Evolutionary conservation across 23 tunicate genomes (phyloP).

Genomic region (Trididemnum clinides): DNA sequence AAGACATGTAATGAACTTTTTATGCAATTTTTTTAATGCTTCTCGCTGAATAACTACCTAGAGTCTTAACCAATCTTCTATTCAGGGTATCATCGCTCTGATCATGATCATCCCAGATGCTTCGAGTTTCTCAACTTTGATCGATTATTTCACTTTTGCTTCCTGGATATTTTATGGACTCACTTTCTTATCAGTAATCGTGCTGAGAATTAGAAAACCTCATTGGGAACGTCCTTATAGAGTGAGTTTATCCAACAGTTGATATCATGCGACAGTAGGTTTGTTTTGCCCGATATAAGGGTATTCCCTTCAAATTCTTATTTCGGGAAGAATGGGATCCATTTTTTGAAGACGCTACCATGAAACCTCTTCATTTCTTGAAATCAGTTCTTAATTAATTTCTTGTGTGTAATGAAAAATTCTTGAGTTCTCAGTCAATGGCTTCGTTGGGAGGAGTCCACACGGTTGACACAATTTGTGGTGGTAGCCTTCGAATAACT

Average conservation of each 20-base stretch:
- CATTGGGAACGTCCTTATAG: slow-evolving; percentile 73
- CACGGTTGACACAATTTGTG: too few species aligned
- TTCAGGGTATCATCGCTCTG: slow-evolving; percentile 73
- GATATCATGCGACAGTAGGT: too few species aligned
- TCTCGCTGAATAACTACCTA: neutral
- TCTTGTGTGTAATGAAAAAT: too few species aligned
- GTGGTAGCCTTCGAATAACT: too few species aligned
- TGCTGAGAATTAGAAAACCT: slow-evolving; percentile 65
- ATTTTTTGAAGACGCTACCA: too few species aligned
- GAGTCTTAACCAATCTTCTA: neutral
- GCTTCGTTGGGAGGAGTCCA: too few species aligned
- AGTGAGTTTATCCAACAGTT: slow-evolving; percentile 46
- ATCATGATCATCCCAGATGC: slow-evolving; percentile 86
- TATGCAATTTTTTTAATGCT: neutral
- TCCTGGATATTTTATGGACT: slow-evolving; percentile 91
- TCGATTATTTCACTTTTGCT: slow-evolving; percentile 93
- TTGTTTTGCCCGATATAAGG: too few species aligned
- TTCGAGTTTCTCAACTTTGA: slow-evolving; percentile 68
- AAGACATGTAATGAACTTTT: neutral
- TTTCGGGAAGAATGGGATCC: too few species aligned
- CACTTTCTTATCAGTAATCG: slow-evolving; percentile 81
- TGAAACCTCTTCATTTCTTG: too few species aligned
- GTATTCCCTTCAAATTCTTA: too few species aligned
- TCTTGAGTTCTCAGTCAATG: too few species aligned
- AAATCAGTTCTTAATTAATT: too few species aligned